Base-by-base conservation (phyloP, 2,888 invertebrate species). In the Rhogogaster chlorosoma region DNA sequence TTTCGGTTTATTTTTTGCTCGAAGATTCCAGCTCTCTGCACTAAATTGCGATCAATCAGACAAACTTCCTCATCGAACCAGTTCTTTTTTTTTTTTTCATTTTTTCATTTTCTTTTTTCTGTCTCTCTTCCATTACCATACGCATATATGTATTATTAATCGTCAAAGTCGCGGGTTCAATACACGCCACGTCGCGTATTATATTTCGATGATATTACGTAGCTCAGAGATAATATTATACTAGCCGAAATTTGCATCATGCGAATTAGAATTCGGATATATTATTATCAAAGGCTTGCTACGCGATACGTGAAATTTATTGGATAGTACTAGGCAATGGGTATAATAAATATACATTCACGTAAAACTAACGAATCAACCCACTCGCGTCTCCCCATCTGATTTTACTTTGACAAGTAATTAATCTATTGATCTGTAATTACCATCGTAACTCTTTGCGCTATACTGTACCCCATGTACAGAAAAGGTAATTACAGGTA, bases 11-110 rank as follows among this genome's bases (percentile, higher is more conserved):
- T 38, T 32, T 45, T 53, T 49, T 49, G 53, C 29, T 18, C n/a
- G n/a, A 29, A 77, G 32, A 77, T 77, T 77, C 32, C 53, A 22
- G 18, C 49, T 15, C 45, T 45, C 7, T 18, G 45, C 32, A 77
- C 3, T 29, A 53, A 77, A 77, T 49, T 53, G 26, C 22, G 45
- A 26, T 7, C 26, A n/a, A 71, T 49, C 29, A 77, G 18, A 32
- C n/a, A n/a, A n/a, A 77, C 77, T 77, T 77, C 77, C 77, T 77
- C 53, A 53, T 77, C 77, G 49, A 77, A 77, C 77, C 49, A 77
- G 77, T 77, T 77, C 32, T 10, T 29, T n/a, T n/a, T 4, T 42
- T 42, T 42, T 71, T 38, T 42, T 71, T n/a, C n/a, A n/a, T n/a
- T 1, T 42, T 73, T 5, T 22, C n/a, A 38, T n/a, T n/a, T 42